Conservation (phyloP, 2,888 invertebrate species). For the Pristionchus fissidentatus region DNA sequence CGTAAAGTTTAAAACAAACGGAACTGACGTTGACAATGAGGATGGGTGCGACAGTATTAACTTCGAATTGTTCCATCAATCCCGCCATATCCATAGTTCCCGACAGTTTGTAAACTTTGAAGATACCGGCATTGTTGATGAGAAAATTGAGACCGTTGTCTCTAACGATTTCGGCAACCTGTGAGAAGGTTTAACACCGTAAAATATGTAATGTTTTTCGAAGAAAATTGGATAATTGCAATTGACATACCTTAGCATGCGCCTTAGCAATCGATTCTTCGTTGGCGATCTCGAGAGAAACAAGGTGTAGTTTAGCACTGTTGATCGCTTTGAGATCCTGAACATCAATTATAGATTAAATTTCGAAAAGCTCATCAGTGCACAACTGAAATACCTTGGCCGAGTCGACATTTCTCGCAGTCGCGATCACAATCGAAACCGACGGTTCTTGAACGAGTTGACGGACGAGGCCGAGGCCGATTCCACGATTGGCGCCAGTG, state of each 20-base stretch:
- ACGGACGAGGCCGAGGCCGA: slow-evolving; percentile 26
- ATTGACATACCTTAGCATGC: neutral
- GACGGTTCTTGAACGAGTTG: slow-evolving; percentile 17
- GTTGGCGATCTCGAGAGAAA: neutral
- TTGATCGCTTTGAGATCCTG: slow-evolving; percentile 19
- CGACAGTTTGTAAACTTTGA: neutral
- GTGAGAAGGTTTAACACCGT: neutral
- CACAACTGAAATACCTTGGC: neutral
- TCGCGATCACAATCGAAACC: slow-evolving; percentile 1
- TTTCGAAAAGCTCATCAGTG: no score
- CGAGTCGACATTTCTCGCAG: slow-evolving; percentile 1
- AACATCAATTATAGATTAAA: neutral
- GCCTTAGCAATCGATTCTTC: neutral
- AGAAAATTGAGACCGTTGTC: slow-evolving; percentile 33
- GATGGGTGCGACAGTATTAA: slow-evolving; percentile 25
- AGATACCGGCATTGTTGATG: slow-evolving; percentile 40
- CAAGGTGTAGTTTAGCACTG: slow-evolving; percentile 9
- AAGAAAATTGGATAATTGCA: no score
- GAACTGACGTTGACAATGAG: neutral
- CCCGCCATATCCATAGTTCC: neutral
- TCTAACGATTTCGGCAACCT: slow-evolving; percentile 28
- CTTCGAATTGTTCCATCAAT: slow-evolving; percentile 38
- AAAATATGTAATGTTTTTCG: neutral
- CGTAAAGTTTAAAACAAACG: neutral
- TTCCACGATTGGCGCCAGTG: slow-evolving; percentile 44